Base-by-base conservation (phyloP, 2,797 vertebrate species). In the Nyctibius grandis region DNA sequence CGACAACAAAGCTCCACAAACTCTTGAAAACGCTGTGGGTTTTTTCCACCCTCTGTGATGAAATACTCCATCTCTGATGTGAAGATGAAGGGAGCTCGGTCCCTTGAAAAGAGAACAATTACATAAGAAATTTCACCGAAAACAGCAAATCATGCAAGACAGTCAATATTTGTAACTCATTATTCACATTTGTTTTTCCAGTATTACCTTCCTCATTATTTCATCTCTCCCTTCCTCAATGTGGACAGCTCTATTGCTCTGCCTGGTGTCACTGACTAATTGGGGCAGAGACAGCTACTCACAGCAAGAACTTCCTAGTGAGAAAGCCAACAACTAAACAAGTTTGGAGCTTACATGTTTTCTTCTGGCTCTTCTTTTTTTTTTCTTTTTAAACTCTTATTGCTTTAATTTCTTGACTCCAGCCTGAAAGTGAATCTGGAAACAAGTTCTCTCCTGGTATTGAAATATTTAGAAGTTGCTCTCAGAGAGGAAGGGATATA, bases 31-130 rank as follows among this genome's bases (percentile, higher is more conserved):
- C 98, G 97, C 80, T 98, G 98, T 31, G 98, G 98, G 51, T 98
- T 98, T 97, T 98, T 97, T 5, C 98, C 98, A 10, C 98, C 99
- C 6, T 98, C 98, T 10, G 99, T 99, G 97, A 99, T 99, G 95
- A 99, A 99, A 97, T 99, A 98, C 81, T 98, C 98, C 99, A 99
- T 99, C 97, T 99, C 99, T 14, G 99, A 98, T 7, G 99, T 98
- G 91, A 99, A 99, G 97, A 99, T 98, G 96, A 99, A 99, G 8
- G 99, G 99, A 7, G 98, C 98, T 65, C 98, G 96, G 89, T 99
- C 99, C 96, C 99, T 99, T 36, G 53, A 90, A 93, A 89, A 76
- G 23, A 90, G 93, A 97, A 78, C 59, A 68, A 97, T 79, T 59
- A 26, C n/a, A 48, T 79, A 38, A 95, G 60, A 82, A 50, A 87